Base-by-base conservation (phyloP, 2,797 vertebrate species). In the Pogoniulus pusillus region DNA sequence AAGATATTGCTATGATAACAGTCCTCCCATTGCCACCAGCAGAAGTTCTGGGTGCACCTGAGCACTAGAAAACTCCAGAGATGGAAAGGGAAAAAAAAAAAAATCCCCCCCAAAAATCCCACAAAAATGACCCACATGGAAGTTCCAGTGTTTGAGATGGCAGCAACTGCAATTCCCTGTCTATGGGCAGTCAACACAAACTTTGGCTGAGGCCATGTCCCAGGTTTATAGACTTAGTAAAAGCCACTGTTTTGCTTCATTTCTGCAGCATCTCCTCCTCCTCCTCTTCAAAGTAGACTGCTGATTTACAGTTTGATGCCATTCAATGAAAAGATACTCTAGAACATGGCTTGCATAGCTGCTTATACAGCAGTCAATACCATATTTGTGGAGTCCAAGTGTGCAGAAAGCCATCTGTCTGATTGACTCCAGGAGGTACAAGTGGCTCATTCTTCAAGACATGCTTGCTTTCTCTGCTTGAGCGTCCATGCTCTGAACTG, bases 371-470 rank as follows among this genome's bases (percentile, higher is more conserved):
- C 83, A 96, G 81, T 91, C 86, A 66, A 80, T 12, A 16, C 59
- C n/a, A 0, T 18, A 29, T 60, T 72, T 85, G 88, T 53, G 68
- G 47, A 78, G 80, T 23, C 93, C 87, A 66, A 81, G 91, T 2
- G 73, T 83, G 82, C 87, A 85, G 82, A 87, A 64, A 78, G 82
- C 87, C 85, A 87, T 71, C 87, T 85, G 87, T 66, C 54, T 58
- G 85, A 82, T 29, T 29, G 70, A 75, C 82, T 92, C 34, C 85
- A 54, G 87, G 17, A 90, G 93, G 90, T 91, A 73, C 82, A 88
- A 92, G 85, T 29, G 39, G 83, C 74, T 88, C 68, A 54, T 92
- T 87, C 89, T 80, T 60, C 9, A 30, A 86, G 86, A 85, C 83
- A 74, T 1, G 58, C 71, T 69, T 45, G 65, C 83, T 76, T 70